Percentiles rank a stretch among this genome's conserved stretches.
Conservation (phyloP, 2,113 vertebrate genomes). For the Poeciliopsis retropinna region DNA sequence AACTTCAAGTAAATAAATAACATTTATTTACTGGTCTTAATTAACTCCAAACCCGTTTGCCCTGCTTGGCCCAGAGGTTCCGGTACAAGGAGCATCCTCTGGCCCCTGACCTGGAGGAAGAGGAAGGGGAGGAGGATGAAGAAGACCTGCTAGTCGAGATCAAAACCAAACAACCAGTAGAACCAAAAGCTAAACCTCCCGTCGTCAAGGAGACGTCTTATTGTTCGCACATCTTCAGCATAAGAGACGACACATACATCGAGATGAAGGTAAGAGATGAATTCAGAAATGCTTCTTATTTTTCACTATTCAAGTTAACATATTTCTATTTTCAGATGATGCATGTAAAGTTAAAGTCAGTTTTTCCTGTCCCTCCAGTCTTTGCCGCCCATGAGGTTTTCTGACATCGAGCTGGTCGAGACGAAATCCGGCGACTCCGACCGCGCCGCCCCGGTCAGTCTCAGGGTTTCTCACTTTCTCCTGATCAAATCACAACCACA, state of each 20-base stretch:
- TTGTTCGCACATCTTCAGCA: rapidly evolving
- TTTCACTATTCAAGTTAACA: neutral
- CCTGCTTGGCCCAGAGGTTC: constrained; percentile 15
- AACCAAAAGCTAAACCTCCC: neutral
- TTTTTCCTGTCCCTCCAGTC: constrained; percentile 26
- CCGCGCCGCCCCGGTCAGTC: constrained; percentile 5
- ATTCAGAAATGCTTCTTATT: neutral
- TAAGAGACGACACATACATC: constrained; percentile 33
- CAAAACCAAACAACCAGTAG: neutral
- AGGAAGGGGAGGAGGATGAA: constrained; percentile 34
- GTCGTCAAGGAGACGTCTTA: neutral
- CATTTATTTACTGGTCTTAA: neutral
- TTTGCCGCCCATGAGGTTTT: constrained; percentile 24
- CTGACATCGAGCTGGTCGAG: constrained; percentile 17
- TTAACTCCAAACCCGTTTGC: neutral
- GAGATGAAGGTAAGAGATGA: constrained; percentile 61
- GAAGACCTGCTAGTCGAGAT: neutral
- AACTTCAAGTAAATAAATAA: neutral
- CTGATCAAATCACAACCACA: neutral
- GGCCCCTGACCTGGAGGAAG: neutral
- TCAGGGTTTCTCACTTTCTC: neutral
- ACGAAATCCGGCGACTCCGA: constrained; percentile 18
- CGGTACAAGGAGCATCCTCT: constrained; percentile 39
- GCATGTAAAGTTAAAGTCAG: neutral
- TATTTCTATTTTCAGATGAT: neutral